phyloP scores from a whole-genome alignment of 2,797 vertebrate species.

The Mastacembelus armatus region DNA sequence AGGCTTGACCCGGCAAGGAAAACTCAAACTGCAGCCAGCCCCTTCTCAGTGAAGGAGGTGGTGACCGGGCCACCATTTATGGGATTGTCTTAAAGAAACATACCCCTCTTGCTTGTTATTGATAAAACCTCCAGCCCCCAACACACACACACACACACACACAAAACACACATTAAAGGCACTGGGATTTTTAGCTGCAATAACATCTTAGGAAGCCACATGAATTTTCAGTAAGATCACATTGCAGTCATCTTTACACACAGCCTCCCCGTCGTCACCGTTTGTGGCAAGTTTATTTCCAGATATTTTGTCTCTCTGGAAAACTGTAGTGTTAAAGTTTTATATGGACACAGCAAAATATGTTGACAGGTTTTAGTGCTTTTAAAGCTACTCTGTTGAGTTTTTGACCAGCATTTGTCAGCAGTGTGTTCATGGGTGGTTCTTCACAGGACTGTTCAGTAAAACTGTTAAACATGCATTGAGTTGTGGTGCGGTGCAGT shows the following conservation, averaged over 20 bases:
- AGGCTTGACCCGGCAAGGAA: conserved; percentile 97
- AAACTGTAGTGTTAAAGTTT: background rate
- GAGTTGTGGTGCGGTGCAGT: background rate
- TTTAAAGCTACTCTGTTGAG: background rate
- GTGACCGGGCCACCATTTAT: conserved; percentile 95
- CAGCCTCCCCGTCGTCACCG: background rate
- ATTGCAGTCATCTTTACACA: conserved; percentile 14
- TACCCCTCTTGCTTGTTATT: conserved; percentile 91
- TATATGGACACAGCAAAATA: background rate
- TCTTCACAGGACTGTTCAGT: background rate
- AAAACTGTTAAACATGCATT: background rate
- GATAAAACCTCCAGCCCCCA: conserved; percentile 84
- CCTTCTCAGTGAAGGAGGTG: conserved; percentile 91
- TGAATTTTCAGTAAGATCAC: conserved; percentile 22
- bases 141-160: conserved; percentile 9
- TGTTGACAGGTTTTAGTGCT: background rate
- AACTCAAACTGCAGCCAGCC: conserved; percentile 92
- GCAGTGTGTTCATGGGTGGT: background rate
- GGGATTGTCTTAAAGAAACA: conserved; percentile 98
- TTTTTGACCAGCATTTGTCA: background rate
- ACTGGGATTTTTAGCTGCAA: conserved; percentile 20
- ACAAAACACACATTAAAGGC: conserved; percentile 23
- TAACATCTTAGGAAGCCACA: conserved; percentile 26
- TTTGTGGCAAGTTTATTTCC: conserved; percentile 13
- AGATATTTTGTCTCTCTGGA: conserved; percentile 6